Conservation (phyloP, 1,140 invertebrate species). For the Hylaeus anthracinus region DNA sequence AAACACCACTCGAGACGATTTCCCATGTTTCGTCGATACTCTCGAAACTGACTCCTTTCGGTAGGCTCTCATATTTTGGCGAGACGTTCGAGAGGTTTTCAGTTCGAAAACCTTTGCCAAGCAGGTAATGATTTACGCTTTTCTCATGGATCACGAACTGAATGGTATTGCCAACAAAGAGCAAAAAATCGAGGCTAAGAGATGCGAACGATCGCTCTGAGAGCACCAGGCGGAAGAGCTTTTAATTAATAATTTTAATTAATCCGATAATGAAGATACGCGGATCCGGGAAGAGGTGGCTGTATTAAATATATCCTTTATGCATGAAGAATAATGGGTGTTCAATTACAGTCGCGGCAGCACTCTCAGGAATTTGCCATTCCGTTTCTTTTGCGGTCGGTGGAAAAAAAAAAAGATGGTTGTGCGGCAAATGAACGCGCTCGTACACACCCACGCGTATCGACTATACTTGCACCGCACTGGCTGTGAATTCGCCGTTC, state of each 20-base stretch:
- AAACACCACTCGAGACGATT: slow-evolving; percentile 53
- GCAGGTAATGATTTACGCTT: too few species aligned
- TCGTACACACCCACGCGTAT: slow-evolving; percentile 16
- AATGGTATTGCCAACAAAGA: neutral
- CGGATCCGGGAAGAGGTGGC: neutral
- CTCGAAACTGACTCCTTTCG: slow-evolving; percentile 20
- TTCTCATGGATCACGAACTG: too few species aligned
- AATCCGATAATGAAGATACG: slow-evolving; percentile 43
- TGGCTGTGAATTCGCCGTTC: slow-evolving; percentile 57
- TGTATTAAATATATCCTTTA: slow-evolving; percentile 55
- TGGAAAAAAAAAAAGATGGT: slow-evolving; percentile 26
- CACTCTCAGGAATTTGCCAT: slow-evolving; percentile 65
- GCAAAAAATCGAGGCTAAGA: neutral
- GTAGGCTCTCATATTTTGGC: too few species aligned
- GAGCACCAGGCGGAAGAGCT: neutral
- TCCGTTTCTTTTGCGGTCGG: slow-evolving; percentile 59
- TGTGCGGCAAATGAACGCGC: slow-evolving; percentile 25
- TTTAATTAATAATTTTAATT: slow-evolving; percentile 29
- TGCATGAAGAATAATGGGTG: slow-evolving; percentile 56
- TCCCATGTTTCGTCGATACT: slow-evolving; percentile 23
- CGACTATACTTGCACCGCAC: slow-evolving; percentile 27
- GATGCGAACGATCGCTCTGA: neutral
- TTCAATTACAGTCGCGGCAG: slow-evolving; percentile 53
- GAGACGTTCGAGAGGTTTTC: too few species aligned
- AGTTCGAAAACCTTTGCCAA: too few species aligned